phyloP scores from a whole-genome alignment of 2,888 invertebrate genomes.

The Dryocosmus kuriphilus region DNA sequence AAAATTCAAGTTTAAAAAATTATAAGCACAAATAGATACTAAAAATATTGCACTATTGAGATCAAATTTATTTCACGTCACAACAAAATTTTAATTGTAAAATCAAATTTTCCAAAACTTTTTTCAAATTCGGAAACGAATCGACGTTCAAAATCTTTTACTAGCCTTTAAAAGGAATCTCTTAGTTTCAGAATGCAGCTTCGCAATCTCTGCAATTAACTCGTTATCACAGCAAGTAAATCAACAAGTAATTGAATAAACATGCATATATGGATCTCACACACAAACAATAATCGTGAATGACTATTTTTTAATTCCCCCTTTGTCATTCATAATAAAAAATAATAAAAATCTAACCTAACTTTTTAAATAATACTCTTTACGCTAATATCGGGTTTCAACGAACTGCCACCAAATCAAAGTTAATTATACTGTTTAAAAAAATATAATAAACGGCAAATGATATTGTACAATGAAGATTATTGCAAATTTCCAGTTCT shows the following conservation, averaged over 20 bases:
- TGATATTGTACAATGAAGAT: no score
- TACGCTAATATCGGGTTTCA: not conserved
- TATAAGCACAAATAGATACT: constrained; percentile 2
- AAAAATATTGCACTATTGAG: not conserved
- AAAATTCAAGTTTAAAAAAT: constrained; percentile 2
- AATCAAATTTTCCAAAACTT: no score
- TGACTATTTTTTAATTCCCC: not conserved
- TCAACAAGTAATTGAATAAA: not conserved
- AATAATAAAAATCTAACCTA: constrained; percentile 3
- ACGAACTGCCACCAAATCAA: not conserved
- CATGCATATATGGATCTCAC: no score
- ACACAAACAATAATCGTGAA: not conserved
- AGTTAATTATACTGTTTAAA: not conserved
- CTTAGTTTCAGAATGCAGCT: no score
- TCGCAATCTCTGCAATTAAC: not conserved
- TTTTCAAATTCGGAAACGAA: no score
- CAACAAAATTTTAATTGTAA: no score
- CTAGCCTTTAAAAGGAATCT: no score
- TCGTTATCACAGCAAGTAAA: constrained; percentile 1
- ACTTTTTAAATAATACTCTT: not conserved
- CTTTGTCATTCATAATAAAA: not conserved
- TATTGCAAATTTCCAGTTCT: no score
- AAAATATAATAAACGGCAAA: not conserved
- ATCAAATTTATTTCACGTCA: no score
- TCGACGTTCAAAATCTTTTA: no score